Evolutionary conservation across 2,888 invertebrate species (phyloP).

Genomic region (Melikaiella ostensackeni): DNA sequence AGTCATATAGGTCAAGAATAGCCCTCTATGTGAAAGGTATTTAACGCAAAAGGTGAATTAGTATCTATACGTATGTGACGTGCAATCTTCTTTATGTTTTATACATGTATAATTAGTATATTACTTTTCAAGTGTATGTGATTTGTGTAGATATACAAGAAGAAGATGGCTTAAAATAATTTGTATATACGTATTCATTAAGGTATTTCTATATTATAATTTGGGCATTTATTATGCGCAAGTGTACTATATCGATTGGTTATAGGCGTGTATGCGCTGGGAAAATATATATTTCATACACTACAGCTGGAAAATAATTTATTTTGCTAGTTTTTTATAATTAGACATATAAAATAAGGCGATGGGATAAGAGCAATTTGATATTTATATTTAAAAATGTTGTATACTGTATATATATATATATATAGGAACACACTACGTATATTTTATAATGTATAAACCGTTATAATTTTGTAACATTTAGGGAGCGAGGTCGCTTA

Average conservation of each 20-base stretch:
- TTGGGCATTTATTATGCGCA: neutral
- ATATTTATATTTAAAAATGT: too few species aligned
- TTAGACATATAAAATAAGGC: neutral
- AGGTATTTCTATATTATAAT: neutral
- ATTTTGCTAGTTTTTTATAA: neutral
- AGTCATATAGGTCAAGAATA: too few species aligned
- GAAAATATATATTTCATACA: neutral
- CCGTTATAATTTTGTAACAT: too few species aligned
- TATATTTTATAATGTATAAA: too few species aligned
- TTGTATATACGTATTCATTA: slow-evolving; percentile 6
- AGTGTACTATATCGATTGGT: neutral
- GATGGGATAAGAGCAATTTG: too few species aligned
- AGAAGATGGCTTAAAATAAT: neutral
- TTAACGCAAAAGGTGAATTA: too few species aligned
- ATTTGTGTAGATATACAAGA: slow-evolving; percentile 23
- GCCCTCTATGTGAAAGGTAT: too few species aligned
- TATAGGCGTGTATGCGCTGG: neutral
- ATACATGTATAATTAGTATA: neutral
- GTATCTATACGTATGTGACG: too few species aligned
- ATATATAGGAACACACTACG: too few species aligned
- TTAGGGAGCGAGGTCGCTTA: too few species aligned
- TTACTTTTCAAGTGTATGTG: slow-evolving; percentile 4
- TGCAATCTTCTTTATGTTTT: neutral
- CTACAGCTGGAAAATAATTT: neutral
- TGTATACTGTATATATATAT: too few species aligned